Conservation (phyloP, 2,888 invertebrate genomes). For the Harmothoe impar region DNA sequence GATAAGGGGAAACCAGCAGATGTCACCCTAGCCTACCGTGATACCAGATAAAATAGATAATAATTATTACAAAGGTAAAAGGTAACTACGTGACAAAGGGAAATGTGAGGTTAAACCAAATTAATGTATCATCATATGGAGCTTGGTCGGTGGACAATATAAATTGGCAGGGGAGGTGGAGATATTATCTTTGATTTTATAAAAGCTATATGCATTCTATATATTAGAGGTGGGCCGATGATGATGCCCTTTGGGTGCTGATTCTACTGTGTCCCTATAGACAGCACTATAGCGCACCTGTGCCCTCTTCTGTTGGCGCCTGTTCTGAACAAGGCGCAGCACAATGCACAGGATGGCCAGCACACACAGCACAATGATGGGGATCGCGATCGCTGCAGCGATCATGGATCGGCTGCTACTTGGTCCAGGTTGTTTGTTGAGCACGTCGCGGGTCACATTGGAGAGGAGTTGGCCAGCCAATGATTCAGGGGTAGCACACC, state of each 20-base stretch:
- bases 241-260: neutral
- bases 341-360: slow-evolving; percentile 28
- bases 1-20: no score
- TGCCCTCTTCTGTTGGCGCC: neutral
- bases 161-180: no score
- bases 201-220: neutral
- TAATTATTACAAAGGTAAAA: no score
- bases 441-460: slow-evolving; percentile 9
- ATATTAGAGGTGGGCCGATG: slow-evolving; percentile 24
- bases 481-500: neutral
- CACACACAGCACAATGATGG: slow-evolving; percentile 46
- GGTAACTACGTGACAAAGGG: no score
- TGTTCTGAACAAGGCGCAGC: neutral
- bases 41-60: no score
- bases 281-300: slow-evolving; percentile 53
- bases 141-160: no score
- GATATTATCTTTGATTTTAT: no score
- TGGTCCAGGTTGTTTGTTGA: neutral
- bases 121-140: no score
- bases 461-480: neutral
- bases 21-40: no score
- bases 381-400: slow-evolving; percentile 29
- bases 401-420: slow-evolving; percentile 1
- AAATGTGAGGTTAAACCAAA: no score
- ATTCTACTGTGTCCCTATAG: slow-evolving; percentile 49